Conservation (phyloP, 2,888 invertebrate genomes). For the Lacanobia oleracea region DNA sequence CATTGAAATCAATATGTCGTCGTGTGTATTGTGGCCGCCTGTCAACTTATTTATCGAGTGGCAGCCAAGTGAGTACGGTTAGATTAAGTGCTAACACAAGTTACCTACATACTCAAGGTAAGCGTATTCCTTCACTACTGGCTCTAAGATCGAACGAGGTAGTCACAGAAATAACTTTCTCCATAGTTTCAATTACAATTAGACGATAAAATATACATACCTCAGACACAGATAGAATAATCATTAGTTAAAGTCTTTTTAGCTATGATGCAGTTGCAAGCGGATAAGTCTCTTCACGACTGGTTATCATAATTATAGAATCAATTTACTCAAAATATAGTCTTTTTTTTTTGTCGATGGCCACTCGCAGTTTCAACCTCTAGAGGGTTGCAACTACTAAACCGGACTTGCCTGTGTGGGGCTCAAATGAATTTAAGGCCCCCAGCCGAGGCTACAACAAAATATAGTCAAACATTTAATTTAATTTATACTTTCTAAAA, state of each 20-base stretch:
- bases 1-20: slow-evolving; percentile 28
- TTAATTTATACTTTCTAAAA: slow-evolving; percentile 65
- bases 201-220: slow-evolving; percentile 28
- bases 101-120: slow-evolving; percentile 67
- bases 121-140: slow-evolving; percentile 43
- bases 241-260: slow-evolving; percentile 5
- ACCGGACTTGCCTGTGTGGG: too few species aligned
- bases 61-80: slow-evolving; percentile 52
- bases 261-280: not conserved
- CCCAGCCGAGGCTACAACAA: too few species aligned
- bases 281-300: not conserved
- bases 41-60: slow-evolving; percentile 58
- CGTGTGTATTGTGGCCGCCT: slow-evolving; percentile 14
- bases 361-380: too few species aligned
- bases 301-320: slow-evolving; percentile 21
- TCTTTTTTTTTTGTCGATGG: too few species aligned
- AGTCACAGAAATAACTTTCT: slow-evolving; percentile 46
- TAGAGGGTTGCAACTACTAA: too few species aligned
- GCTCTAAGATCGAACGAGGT: slow-evolving; percentile 23
- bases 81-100: slow-evolving; percentile 62
- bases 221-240: slow-evolving; percentile 6
- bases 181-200: slow-evolving; percentile 44
- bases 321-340: slow-evolving; percentile 44
- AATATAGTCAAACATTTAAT: slow-evolving; percentile 46
- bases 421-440: too few species aligned